Conservation (phyloP, 2,888 invertebrate species). For the Cerastis leucographa region DNA sequence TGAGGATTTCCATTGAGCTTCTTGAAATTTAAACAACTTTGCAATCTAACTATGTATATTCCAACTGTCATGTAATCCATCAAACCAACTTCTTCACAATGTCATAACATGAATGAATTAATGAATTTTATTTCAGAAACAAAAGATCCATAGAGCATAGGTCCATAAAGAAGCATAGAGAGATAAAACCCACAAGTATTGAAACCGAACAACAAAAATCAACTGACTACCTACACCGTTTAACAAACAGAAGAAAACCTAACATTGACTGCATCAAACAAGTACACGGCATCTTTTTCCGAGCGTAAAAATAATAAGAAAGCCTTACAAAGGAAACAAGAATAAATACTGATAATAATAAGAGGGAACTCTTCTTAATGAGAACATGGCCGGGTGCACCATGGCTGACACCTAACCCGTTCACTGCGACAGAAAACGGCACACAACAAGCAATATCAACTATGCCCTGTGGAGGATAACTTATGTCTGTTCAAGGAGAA, state of each 20-base stretch:
- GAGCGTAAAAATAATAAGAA: neutral
- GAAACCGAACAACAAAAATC: neutral
- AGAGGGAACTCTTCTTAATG: conserved; percentile 31
- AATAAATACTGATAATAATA: neutral
- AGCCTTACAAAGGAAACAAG: conserved; percentile 1
- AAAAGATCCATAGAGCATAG: too few species aligned
- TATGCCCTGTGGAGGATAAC: neutral
- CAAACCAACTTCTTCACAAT: neutral
- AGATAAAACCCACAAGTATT: neutral
- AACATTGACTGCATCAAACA: neutral
- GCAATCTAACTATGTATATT: too few species aligned
- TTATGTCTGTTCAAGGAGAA: neutral
- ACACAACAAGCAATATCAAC: conserved; percentile 25
- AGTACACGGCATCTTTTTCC: neutral
- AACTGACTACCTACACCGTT: neutral
- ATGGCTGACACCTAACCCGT: conserved; percentile 20
- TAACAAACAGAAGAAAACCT: neutral
- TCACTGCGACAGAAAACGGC: conserved; percentile 15
- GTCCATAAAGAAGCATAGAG: too few species aligned
- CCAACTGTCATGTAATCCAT: neutral
- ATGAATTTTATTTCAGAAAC: too few species aligned
- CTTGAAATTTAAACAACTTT: neutral
- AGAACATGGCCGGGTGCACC: conserved; percentile 3
- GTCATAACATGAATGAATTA: too few species aligned
- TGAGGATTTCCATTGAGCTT: neutral